phyloP scores from a whole-genome alignment of 2,113 vertebrate species.

The Gobiocypris rarus region DNA sequence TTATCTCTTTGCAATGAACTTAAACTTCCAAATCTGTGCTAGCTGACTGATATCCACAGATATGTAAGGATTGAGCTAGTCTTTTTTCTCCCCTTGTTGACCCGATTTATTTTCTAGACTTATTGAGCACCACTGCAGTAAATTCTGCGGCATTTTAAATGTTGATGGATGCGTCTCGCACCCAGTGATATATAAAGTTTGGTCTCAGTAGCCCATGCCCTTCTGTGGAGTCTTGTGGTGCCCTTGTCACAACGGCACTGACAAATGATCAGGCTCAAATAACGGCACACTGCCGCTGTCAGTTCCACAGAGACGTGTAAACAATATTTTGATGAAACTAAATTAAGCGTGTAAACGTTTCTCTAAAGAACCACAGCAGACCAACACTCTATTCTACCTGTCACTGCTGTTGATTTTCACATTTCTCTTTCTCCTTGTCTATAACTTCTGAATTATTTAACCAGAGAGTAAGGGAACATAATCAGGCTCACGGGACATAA shows the following conservation, averaged over 20 bases:
- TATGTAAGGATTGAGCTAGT: background rate
- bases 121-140: conserved; percentile 5
- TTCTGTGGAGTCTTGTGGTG: conserved; percentile 50
- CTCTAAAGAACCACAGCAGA: conserved; percentile 33
- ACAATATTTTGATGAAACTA: conserved; percentile 65
- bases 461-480: background rate
- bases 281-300: conserved; percentile 52
- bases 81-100: background rate
- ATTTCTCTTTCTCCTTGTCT: background rate
- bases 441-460: background rate
- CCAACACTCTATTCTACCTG: background rate
- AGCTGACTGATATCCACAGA: background rate
- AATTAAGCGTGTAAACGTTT: conserved; percentile 62
- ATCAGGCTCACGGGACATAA: background rate
- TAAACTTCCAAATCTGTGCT: background rate
- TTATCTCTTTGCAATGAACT: conserved; percentile 20
- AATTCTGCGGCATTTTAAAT: conserved; percentile 1
- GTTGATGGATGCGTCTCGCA: conserved; percentile 31
- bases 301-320: conserved; percentile 45
- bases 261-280: conserved; percentile 66
- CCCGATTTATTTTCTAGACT: background rate
- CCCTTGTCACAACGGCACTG: conserved; percentile 63
- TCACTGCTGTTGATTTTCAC: background rate
- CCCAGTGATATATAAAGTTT: conserved; percentile 36
- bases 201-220: conserved; percentile 36